Evolutionary conservation across 2,797 vertebrate species (phyloP).

Genomic region (Trachops cirrhosus): DNA sequence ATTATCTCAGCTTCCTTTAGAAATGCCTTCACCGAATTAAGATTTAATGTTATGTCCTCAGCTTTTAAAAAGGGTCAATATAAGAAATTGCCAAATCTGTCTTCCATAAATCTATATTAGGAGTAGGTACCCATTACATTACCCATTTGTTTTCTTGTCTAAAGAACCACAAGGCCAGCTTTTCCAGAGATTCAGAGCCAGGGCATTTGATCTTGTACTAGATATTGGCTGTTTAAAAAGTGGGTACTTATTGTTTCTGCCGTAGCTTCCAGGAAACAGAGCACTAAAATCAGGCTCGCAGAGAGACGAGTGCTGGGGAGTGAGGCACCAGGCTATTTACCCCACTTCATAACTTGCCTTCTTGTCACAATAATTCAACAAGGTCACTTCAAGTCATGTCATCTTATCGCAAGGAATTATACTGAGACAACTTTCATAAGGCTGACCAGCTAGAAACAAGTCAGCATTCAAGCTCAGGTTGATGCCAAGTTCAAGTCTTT

Average conservation of each 20-base stretch:
- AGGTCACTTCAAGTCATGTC: background rate
- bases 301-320: background rate
- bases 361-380: background rate
- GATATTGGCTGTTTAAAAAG: background rate
- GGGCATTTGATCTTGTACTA: background rate
- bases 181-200: conserved; percentile 26
- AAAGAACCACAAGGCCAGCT: background rate
- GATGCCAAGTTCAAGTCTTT: background rate
- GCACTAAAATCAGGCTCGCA: background rate
- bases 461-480: background rate
- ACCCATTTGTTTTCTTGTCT: background rate
- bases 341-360: background rate
- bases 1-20: conserved; percentile 44
- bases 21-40: conserved; percentile 41
- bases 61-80: conserved; percentile 49
- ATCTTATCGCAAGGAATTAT: background rate
- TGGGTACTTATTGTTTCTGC: background rate
- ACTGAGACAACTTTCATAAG: background rate
- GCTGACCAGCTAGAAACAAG: background rate
- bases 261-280: background rate
- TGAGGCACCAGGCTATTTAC: background rate
- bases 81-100: conserved; percentile 18
- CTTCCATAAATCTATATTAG: conserved; percentile 31
- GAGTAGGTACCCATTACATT: background rate
- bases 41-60: conserved; percentile 37